A percentile compares a stretch with the other conserved stretches of the same genome.
Evolutionary conservation across 1,140 invertebrate genomes (phyloP).

Genomic region (Ceratina calcarata): DNA sequence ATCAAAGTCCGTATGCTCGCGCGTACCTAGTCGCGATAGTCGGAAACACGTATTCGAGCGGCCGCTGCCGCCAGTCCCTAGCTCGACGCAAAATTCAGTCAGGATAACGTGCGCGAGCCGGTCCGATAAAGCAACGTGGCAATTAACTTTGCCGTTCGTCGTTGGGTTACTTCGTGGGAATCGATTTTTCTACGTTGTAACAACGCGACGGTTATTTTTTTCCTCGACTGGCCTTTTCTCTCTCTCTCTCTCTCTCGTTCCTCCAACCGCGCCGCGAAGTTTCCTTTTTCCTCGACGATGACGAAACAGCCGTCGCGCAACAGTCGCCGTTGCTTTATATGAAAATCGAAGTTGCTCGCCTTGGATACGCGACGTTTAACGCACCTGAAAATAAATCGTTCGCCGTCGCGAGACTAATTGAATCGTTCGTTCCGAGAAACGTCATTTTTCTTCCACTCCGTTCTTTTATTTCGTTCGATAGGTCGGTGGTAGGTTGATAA

Average conservation of each 20-base stretch:
- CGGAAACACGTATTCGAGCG: slow-evolving; percentile 1
- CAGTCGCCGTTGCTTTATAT: not conserved
- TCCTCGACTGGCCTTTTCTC: not conserved
- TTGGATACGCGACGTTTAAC: slow-evolving; percentile 12
- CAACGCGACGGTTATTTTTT: not conserved
- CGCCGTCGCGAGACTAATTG: slow-evolving; percentile 6
- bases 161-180: not conserved
- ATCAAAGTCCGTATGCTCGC: slow-evolving; percentile 50
- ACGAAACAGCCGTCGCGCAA: slow-evolving; percentile 24
- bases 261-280: not conserved
- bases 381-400: slow-evolving; percentile 19
- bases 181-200: slow-evolving; percentile 30
- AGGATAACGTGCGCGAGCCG: not conserved
- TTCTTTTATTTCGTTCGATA: too few relatives aligned
- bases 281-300: slow-evolving; percentile 8
- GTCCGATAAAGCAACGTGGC: slow-evolving; percentile 13
- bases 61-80: not conserved
- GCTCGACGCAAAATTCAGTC: slow-evolving; percentile 23
- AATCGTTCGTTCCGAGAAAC: slow-evolving; percentile 4
- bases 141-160: slow-evolving; percentile 15
- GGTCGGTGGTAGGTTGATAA: too few relatives aligned
- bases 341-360: slow-evolving; percentile 33
- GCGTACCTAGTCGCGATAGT: not conserved
- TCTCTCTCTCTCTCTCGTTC: not conserved
- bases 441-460: not conserved